Evolutionary conservation across 2,113 vertebrate species (phyloP).

Genomic region (Ancistrus triradiatus): DNA sequence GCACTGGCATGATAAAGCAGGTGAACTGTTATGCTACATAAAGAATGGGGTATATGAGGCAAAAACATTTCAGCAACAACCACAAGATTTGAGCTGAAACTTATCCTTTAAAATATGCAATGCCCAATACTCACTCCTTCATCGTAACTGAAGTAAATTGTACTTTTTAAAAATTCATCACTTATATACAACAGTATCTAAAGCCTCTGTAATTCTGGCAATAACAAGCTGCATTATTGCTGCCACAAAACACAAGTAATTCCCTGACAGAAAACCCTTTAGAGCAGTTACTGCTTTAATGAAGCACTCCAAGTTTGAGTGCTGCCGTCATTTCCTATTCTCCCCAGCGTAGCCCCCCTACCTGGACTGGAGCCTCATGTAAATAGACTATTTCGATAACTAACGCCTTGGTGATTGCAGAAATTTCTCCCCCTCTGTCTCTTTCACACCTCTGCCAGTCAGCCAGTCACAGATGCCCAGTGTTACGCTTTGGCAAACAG

Average conservation of each 20-base stretch:
- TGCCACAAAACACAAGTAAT: conserved; percentile 17
- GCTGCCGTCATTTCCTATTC: conserved; percentile 19
- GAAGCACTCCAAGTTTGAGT: conserved; percentile 29
- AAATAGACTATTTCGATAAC: conserved; percentile 34
- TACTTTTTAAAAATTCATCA: no score
- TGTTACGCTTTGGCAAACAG: not conserved
- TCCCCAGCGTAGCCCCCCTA: not conserved
- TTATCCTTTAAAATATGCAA: no score
- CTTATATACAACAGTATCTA: no score
- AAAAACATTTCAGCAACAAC: no score
- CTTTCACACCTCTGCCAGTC: conserved; percentile 11
- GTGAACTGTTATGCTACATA: no score
- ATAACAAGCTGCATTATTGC: conserved; percentile 25
- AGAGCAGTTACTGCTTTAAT: conserved; percentile 26
- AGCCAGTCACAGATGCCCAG: conserved; percentile 9
- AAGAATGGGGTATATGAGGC: no score
- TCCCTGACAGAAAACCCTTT: conserved; percentile 36
- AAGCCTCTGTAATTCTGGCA: conserved; percentile 22
- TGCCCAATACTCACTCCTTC: no score
- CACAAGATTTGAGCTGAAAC: no score
- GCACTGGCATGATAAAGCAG: no score
- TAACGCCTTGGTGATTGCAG: conserved; percentile 12
- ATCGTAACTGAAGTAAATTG: no score
- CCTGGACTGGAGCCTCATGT: conserved; percentile 23
- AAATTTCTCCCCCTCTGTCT: conserved; percentile 5